phyloP scores from a whole-genome alignment of 2,888 invertebrate species.

The Hedya salicella region DNA sequence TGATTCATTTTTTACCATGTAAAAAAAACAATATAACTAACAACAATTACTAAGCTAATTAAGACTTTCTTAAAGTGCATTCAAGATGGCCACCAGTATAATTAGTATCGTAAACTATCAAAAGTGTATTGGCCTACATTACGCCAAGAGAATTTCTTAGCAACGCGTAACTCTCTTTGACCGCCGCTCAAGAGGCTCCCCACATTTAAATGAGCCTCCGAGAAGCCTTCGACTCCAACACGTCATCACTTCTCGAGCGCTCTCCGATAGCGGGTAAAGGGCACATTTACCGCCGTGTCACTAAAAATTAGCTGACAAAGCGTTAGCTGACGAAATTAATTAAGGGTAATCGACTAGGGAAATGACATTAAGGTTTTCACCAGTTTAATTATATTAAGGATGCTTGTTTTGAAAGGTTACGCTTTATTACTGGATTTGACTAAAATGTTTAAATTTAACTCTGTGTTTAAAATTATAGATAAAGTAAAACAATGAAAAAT shows the following conservation, averaged over 20 bases:
- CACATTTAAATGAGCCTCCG: conserved; percentile 33
- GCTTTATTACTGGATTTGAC: not conserved
- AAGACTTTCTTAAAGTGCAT: no score
- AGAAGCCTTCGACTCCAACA: conserved; percentile 18
- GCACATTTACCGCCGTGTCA: conserved; percentile 17
- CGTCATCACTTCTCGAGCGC: conserved; percentile 39
- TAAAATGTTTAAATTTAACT: no score
- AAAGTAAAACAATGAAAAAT: no score
- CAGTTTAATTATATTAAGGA: conserved; percentile 5
- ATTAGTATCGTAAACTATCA: no score
- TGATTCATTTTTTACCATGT: no score
- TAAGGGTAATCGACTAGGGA: conserved; percentile 23
- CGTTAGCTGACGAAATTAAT: conserved; percentile 27
- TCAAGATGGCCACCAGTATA: no score
- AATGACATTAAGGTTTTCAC: not conserved
- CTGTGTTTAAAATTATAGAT: no score
- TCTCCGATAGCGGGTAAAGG: conserved; percentile 22
- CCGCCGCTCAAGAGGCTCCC: conserved; percentile 16
- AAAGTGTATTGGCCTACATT: not conserved
- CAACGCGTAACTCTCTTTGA: conserved; percentile 25
- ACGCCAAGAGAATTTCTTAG: conserved; percentile 16
- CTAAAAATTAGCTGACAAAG: conserved; percentile 21
- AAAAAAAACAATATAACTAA: no score
- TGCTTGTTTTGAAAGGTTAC: conserved; percentile 5
- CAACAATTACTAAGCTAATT: no score